These are phyloP conservation scores for Beaufortia kweichowensis DNA, from an alignment of 2,113 vertebrate species.

Conservation along the genomic window DNA sequence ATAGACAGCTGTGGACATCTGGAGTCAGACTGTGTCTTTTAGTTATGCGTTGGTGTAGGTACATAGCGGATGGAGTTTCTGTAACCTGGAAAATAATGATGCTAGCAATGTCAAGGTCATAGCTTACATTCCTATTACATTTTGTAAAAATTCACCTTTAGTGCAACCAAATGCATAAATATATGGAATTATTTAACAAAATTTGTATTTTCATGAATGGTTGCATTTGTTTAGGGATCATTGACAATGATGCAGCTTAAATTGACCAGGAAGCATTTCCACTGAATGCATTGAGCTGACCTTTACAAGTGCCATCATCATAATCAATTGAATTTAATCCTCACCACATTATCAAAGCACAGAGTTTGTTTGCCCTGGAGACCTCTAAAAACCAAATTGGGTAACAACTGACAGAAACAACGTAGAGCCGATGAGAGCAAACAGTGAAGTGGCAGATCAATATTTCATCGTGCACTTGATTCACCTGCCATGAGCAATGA, in stretches of 20 bases:
- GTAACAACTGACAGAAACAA: neutral
- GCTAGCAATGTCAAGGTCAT: no score
- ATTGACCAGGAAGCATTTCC: conserved; percentile 2
- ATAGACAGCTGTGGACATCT: conserved; percentile 8
- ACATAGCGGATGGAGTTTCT: neutral
- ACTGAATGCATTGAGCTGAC: neutral
- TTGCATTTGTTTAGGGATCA: neutral
- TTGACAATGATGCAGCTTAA: conserved; percentile 24
- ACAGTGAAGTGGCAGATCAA: conserved; percentile 6
- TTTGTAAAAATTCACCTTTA: no score
- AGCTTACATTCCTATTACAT: no score
- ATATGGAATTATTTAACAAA: neutral
- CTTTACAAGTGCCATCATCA: conserved; percentile 6
- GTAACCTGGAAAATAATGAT: no score
- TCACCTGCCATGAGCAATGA: neutral
- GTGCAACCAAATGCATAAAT: no score
- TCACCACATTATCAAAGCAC: conserved; percentile 14
- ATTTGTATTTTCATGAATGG: neutral
- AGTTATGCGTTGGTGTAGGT: neutral
- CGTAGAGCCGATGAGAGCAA: neutral
- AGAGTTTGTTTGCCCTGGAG: neutral
- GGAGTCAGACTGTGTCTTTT: neutral
- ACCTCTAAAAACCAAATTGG: neutral
- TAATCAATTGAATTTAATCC: conserved; percentile 35
- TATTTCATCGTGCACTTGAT: conserved; percentile 25